Percentiles rank a stretch among this genome's conserved stretches.
Evolutionary conservation across 2,113 vertebrate genomes (phyloP).

Genomic region (Cyprinodon tularosa): DNA sequence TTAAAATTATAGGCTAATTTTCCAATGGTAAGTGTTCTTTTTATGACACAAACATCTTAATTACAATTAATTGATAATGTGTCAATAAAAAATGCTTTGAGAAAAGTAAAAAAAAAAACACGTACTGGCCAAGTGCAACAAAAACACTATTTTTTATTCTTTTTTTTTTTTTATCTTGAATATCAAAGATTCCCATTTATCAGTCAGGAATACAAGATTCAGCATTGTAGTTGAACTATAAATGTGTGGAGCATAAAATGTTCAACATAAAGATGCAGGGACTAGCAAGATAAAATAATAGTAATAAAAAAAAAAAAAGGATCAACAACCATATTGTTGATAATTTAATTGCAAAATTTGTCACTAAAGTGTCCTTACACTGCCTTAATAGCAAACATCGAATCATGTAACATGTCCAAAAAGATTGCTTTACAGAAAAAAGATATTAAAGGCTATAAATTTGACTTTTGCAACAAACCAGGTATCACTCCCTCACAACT

Average conservation of each 20-base stretch:
- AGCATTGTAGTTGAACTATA: neutral
- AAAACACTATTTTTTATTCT: too few relatives aligned
- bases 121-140: too few relatives aligned
- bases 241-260: neutral
- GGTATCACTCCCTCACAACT: neutral
- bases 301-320: neutral
- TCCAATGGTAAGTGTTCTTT: too few relatives aligned
- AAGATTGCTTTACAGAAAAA: conserved; percentile 15
- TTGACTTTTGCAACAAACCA: conserved; percentile 6
- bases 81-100: too few relatives aligned
- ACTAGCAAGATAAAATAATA: too few relatives aligned
- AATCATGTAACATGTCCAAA: neutral
- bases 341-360: conserved; percentile 10
- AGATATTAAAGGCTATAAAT: conserved; percentile 8
- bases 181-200: too few relatives aligned
- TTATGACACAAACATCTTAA: too few relatives aligned
- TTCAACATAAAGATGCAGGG: neutral
- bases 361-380: neutral
- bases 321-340: conserved; percentile 8
- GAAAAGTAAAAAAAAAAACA: too few relatives aligned
- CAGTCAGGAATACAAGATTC: too few relatives aligned
- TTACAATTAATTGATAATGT: too few relatives aligned
- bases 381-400: neutral
- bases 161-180: too few relatives aligned
- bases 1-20: too few relatives aligned